These are phyloP conservation scores for Spizella passerina DNA, from an alignment of 2,797 vertebrate genomes.

Conservation along the genomic window DNA sequence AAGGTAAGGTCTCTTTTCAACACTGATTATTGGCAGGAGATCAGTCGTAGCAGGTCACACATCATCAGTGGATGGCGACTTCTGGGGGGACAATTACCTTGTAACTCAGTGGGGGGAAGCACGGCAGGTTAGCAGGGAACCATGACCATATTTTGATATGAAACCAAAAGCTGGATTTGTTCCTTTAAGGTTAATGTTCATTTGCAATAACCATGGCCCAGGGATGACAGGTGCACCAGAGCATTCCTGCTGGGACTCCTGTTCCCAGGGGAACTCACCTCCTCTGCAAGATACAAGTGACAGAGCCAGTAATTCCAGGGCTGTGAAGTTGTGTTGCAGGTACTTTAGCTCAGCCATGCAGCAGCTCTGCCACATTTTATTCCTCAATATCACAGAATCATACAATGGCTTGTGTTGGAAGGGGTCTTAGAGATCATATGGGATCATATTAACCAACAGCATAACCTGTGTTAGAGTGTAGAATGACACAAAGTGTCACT, in stretches of 20 bases:
- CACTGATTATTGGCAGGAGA: background rate
- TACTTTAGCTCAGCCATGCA: background rate
- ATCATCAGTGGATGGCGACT: background rate
- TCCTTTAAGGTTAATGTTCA: background rate
- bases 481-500: background rate
- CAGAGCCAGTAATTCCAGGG: background rate
- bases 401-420: background rate
- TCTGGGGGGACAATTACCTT: rapidly evolving
- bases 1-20: constrained; percentile 81
- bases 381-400: background rate
- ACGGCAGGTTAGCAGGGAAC: background rate
- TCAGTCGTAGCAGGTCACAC: background rate
- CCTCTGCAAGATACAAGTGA: background rate
- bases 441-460: background rate
- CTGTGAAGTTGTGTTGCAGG: background rate
- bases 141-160: background rate
- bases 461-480: background rate
- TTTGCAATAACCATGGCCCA: background rate
- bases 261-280: background rate
- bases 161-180: background rate
- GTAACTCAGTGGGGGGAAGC: background rate
- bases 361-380: background rate
- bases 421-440: background rate
- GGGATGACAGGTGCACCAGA: background rate
- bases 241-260: background rate